phyloP scores from a whole-genome alignment of 2,797 vertebrate genomes.

The Malacoctenus gilli region DNA sequence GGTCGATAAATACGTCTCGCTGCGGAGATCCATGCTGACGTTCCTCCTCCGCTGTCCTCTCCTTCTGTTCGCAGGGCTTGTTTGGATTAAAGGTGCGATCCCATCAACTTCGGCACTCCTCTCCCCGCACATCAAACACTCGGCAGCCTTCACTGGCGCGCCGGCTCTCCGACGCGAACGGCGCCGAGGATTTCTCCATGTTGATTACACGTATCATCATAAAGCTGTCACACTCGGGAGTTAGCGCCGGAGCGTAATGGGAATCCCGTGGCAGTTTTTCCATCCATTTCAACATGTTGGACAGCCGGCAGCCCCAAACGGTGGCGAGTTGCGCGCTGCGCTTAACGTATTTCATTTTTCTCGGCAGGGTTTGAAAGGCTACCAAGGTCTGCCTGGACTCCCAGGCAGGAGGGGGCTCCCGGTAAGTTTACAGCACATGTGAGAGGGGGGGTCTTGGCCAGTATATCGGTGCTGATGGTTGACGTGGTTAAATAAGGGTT shows the following conservation, averaged over 20 bases:
- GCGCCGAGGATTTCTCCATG: not conserved
- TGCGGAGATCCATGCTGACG: constrained; percentile 25
- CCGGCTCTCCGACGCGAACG: constrained; percentile 19
- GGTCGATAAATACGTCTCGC: constrained; percentile 20
- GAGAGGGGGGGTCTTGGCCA: no score
- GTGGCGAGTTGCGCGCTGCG: not conserved
- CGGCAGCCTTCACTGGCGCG: not conserved
- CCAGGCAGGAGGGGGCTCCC: constrained; percentile 80
- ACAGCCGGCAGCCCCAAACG: not conserved
- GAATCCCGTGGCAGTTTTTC: constrained; percentile 9
- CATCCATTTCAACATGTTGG: constrained; percentile 11
- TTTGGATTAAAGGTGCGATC: constrained; percentile 86
- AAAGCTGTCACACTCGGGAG: constrained; percentile 22
- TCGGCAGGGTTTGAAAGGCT: constrained; percentile 88
- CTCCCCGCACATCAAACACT: constrained; percentile 20
- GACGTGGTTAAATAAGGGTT: no score
- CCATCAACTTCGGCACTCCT: constrained; percentile 10
- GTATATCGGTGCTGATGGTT: no score
- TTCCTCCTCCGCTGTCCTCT: constrained; percentile 46
- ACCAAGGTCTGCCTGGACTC: constrained; percentile 80
- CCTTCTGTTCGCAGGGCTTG: constrained; percentile 79
- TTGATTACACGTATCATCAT: constrained; percentile 22
- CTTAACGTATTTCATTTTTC: constrained; percentile 21
- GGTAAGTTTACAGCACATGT: constrained; percentile 62
- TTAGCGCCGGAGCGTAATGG: constrained; percentile 1